Percentiles rank a stretch among this genome's conserved stretches.
phyloP scores from a whole-genome alignment of 2,797 vertebrate species.

The Lacerta bilineata region DNA sequence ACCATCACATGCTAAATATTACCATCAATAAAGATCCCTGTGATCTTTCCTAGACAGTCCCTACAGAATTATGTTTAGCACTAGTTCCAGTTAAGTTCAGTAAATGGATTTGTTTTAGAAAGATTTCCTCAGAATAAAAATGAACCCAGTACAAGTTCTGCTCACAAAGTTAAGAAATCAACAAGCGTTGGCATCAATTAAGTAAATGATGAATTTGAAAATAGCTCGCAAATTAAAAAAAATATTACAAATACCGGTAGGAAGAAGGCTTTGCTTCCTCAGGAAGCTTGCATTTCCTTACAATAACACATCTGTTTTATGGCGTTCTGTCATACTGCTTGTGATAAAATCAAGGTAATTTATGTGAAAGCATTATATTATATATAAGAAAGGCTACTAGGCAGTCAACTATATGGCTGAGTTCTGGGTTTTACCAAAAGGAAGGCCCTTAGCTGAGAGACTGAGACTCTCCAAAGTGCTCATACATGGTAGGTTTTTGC shows the following conservation, averaged over 20 bases:
- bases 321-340: neutral
- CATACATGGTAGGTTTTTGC: neutral
- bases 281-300: neutral
- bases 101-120: neutral
- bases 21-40: neutral
- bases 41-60: too few relatives aligned
- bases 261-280: neutral
- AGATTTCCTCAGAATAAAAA: neutral
- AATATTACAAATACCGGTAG: neutral
- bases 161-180: neutral
- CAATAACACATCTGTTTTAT: neutral
- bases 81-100: neutral
- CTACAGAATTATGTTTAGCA: neutral
- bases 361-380: neutral
- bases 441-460: too few relatives aligned
- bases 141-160: neutral
- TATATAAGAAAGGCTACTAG: neutral
- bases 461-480: neutral
- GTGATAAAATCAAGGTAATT: neutral
- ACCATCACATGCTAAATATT: neutral
- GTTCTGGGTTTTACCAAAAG: neutral
- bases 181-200: neutral
- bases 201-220: neutral
- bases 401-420: neutral
- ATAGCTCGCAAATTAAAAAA: neutral